Base-by-base conservation (phyloP, 2,113 vertebrate species). In the Asarcornis scutulata region DNA sequence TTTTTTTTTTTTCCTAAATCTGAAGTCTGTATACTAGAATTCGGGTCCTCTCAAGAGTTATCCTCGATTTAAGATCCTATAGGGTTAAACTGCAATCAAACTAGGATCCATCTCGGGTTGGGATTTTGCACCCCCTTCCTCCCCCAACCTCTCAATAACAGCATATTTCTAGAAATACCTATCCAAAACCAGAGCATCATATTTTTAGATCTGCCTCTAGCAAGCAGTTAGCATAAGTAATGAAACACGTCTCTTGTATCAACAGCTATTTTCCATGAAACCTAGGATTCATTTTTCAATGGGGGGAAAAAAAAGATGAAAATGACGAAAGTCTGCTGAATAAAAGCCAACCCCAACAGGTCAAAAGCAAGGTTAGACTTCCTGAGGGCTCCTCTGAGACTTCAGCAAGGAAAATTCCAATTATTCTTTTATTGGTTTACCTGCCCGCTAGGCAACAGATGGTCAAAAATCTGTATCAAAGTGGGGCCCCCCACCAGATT, bases 331-430 rank as follows among this genome's bases (percentile, higher is more conserved):
- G n/a, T 60, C 55, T 91, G 55, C 36, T 78, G 80, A 91, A 86
- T 74, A 93, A 74, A 89, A 95, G 59, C n/a, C 64, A 89, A 78
- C 38, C 32, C 52, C 60, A 76, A 58, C 10, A 80, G 91, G 74
- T 88, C 92, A 96, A 90, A 97, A 79, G 63, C 62, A 94, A 93
- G 76, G 72, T 64, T 69, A 92, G 89, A 59, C 34, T 78, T 96
- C 86, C 87, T 34, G 31, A 94, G 63, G 64, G 48, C 32, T 88
- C 27, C 44, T 74, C 40, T 76, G 48, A 89, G 87, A 88, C 87
- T 52, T 82, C 73, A 73, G 73, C 29, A 72, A 80, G 40, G 44
- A 95, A 89, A 94, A 94, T 55, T 94, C 63, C 63, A 91, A 56
- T 75, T 87, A 77, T 44, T 81, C 42, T 77, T 93, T 93, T 76